These are phyloP conservation scores for Dynastes hyllus DNA, from an alignment of 2,888 invertebrate species.

Conservation along the genomic window DNA sequence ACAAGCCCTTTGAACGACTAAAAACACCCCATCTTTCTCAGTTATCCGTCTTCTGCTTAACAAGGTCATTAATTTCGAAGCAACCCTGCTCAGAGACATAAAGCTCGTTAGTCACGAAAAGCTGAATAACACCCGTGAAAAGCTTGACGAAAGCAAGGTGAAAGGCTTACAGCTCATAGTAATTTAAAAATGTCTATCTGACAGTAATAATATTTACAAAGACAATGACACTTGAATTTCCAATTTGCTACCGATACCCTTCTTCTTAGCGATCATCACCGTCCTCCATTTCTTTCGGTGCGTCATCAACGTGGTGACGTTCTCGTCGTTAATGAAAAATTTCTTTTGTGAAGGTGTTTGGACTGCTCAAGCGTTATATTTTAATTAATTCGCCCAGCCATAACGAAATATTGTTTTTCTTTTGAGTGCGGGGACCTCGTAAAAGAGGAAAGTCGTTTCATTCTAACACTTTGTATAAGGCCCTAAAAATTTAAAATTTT, in stretches of 20 bases:
- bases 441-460: neutral
- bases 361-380: constrained; percentile 28
- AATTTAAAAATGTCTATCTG: neutral
- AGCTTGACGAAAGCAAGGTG: neutral
- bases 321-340: constrained; percentile 20
- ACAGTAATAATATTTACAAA: constrained; percentile 9
- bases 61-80: too few relatives aligned
- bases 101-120: too few relatives aligned
- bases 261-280: neutral
- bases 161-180: neutral
- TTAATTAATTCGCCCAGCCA: constrained; percentile 32
- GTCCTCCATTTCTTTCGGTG: too few relatives aligned
- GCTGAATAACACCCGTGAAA: too few relatives aligned
- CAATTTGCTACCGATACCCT: neutral
- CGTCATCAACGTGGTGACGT: neutral
- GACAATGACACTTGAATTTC: neutral
- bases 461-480: constrained; percentile 5
- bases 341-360: constrained; percentile 29
- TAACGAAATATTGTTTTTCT: constrained; percentile 27
- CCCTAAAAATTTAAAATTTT: too few relatives aligned
- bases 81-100: too few relatives aligned
- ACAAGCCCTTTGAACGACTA: too few relatives aligned
- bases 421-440: neutral
- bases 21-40: too few relatives aligned
- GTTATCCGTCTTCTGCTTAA: too few relatives aligned